A percentile compares a stretch with the other conserved stretches of the same genome.
These are phyloP conservation scores for Masnerella sp. DNA, from an alignment of 2,888 invertebrate species.

Conservation along the genomic window DNA sequence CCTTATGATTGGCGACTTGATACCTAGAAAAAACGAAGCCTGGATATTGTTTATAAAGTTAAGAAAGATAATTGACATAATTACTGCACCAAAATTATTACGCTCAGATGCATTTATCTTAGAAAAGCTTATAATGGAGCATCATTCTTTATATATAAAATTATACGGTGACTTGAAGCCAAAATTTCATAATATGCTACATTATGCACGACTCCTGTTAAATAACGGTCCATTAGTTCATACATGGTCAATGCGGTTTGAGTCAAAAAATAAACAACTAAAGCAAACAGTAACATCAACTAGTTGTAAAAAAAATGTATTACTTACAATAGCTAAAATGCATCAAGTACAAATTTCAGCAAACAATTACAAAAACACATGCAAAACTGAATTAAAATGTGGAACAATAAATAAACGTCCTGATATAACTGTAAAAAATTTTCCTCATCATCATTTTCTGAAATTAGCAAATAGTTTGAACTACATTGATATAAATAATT, in stretches of 20 bases:
- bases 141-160: conserved; percentile 12
- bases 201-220: conserved; percentile 10
- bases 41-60: conserved; percentile 24
- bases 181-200: conserved; percentile 35
- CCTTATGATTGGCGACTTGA: conserved; percentile 37
- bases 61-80: conserved; percentile 22
- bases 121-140: conserved; percentile 4
- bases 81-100: conserved; percentile 27
- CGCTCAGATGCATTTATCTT: conserved; percentile 12
- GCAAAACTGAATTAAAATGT: too few species aligned
- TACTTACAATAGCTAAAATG: conserved; percentile 17
- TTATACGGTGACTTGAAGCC: conserved; percentile 14
- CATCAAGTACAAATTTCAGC: conserved; percentile 17
- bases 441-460: too few species aligned
- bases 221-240: conserved; percentile 27
- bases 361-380: conserved; percentile 16
- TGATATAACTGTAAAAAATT: too few species aligned
- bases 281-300: conserved; percentile 15
- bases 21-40: conserved; percentile 11
- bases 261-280: conserved; percentile 27
- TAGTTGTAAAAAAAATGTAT: conserved; percentile 15
- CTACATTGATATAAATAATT: too few species aligned
- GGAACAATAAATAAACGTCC: too few species aligned
- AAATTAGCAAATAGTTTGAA: too few species aligned
- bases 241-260: conserved; percentile 18